Base-by-base conservation (phyloP, 2,888 invertebrate genomes). In the Hofmannophila pseudospretella region DNA sequence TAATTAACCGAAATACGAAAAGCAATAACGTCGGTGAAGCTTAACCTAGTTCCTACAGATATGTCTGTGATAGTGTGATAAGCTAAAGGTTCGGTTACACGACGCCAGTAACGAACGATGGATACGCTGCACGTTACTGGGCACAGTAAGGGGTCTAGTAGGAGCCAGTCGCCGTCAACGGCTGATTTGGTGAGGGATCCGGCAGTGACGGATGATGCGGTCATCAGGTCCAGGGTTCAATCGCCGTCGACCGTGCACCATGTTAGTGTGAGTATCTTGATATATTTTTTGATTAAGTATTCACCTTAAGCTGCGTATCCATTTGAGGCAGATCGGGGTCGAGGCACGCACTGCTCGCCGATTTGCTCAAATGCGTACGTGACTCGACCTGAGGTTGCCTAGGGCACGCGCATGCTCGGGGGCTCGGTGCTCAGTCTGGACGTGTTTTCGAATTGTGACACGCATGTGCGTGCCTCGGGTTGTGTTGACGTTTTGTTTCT, bases 81-180 rank as follows among this genome's bases (percentile, higher is more conserved):
- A 28, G 31, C n/a, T n/a, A n/a, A n/a, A n/a, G 22, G 30, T 12
- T 27, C 13, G 32, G 32, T 29, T 28, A 28, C 1, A 14, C 29
- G 26, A 39, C 28, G 27, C 27, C 12, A 27, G 27, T 27, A 10
- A 12, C 12, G 22, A 10, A 27, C 4, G 46, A 84, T 85, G 85
- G 85, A 86, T 58, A 79, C 80, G 33, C 56, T 86, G 44, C 84
- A 86, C 50, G 81, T 85, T 42, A 58, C 70, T 48, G 84, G 73
- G 34, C 89, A 88, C 67, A 85, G 82, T 54, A 90, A 90, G 70
- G 88, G 88, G 29, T 90, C 90, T 27, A 90, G 90, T 51, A 71
- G 91, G 39, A 90, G 90, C 58, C 88, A 90, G 56, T 90, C 90
- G 23, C 91, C 91, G 40, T 80, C 82, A 5, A 67, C 80, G 1